Percentiles rank a stretch among this genome's conserved stretches.
These are phyloP conservation scores for Harpagus bidentatus DNA, from an alignment of 2,113 vertebrate species.

Conservation along the genomic window DNA sequence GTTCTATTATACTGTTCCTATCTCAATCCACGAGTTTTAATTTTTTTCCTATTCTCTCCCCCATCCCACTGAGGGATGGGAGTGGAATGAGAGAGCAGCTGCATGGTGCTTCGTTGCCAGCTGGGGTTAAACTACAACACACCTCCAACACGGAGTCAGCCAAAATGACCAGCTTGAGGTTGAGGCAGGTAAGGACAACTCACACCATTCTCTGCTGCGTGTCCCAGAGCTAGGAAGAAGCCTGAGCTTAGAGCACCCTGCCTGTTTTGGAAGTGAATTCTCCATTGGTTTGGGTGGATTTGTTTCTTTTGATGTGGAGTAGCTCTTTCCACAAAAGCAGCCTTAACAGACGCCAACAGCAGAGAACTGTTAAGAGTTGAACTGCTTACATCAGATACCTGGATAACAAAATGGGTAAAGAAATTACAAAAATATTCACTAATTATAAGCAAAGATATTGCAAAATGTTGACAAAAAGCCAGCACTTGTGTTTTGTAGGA, in stretches of 20 bases:
- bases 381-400: not conserved
- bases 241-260: not conserved
- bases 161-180: fast-evolving
- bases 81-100: no score
- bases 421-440: not conserved
- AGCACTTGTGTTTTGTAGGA: not conserved
- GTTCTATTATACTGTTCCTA: no score
- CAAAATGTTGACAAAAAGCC: not conserved
- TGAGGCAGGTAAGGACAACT: fast-evolving
- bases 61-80: no score
- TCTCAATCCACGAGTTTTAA: no score
- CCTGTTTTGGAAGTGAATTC: not conserved
- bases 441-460: not conserved
- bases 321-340: not conserved
- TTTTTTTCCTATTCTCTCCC: no score
- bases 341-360: not conserved
- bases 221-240: not conserved
- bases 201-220: fast-evolving
- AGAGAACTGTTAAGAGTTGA: not conserved
- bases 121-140: no score
- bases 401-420: not conserved
- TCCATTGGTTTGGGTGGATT: not conserved
- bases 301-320: fast-evolving
- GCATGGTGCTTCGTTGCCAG: no score
- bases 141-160: fast-evolving